phyloP scores from a whole-genome alignment of 2,888 invertebrate genomes.

The Drosophila basisetae region DNA sequence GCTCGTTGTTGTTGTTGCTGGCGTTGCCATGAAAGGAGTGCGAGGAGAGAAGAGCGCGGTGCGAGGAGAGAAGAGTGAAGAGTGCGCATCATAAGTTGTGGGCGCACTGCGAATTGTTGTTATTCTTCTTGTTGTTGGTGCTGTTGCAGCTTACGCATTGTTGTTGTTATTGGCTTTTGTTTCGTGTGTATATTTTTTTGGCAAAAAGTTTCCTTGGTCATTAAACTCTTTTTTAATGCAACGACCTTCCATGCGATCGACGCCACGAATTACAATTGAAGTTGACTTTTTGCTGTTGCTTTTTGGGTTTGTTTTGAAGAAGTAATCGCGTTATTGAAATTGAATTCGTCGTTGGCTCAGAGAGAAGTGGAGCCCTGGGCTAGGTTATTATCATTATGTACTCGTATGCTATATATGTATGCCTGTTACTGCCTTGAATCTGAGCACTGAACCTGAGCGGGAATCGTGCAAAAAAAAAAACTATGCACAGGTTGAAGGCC shows the following conservation, averaged over 20 bases:
- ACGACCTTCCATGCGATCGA: conserved; percentile 73
- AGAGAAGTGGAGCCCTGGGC: conserved; percentile 55
- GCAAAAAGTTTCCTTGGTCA: conserved; percentile 78
- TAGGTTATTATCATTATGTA: conserved; percentile 41
- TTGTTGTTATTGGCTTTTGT: conserved; percentile 58
- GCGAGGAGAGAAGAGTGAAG: conserved; percentile 11
- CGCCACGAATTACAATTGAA: conserved; percentile 73
- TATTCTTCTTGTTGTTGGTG: conserved; percentile 19
- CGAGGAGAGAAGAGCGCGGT: conserved; percentile 6
- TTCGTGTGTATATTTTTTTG: conserved; percentile 48
- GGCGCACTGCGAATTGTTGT: conserved; percentile 31
- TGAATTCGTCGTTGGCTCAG: conserved; percentile 43
- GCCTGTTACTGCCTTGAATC: conserved; percentile 54
- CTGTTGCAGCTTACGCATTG: conserved; percentile 36
- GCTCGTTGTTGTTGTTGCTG: conserved; percentile 34
- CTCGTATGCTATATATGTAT: conserved; percentile 25
- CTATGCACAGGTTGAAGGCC: conserved; percentile 47
- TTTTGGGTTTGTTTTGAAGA: conserved; percentile 42
- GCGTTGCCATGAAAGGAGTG: conserved; percentile 74
- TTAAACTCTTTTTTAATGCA: conserved; percentile 77
- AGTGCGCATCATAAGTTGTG: conserved; percentile 56
- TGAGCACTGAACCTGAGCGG: conserved; percentile 65
- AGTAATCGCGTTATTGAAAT: conserved; percentile 68
- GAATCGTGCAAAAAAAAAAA: conserved; percentile 2
- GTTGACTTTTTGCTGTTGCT: conserved; percentile 14